These are phyloP conservation scores for Euborellia annulipes DNA, from an alignment of 1,140 invertebrate species.

Conservation along the genomic window DNA sequence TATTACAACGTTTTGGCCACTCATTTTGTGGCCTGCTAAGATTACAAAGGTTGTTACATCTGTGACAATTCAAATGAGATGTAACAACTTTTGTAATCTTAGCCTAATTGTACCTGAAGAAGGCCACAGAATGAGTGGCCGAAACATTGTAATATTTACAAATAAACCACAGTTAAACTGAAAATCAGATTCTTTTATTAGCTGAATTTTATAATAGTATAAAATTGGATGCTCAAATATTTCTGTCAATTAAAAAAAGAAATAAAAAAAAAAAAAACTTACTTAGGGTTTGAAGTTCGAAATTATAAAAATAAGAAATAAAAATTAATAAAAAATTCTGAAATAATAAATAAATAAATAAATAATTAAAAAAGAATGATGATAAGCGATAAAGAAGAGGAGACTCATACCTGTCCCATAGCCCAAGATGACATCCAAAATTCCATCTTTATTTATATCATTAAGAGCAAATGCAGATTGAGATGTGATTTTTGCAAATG, in stretches of 20 bases:
- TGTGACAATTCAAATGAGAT: too few relatives aligned
- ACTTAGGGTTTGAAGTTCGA: conserved; percentile 10
- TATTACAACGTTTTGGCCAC: too few relatives aligned
- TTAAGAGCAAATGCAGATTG: conserved; percentile 54
- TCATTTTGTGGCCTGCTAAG: too few relatives aligned
- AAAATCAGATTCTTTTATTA: too few relatives aligned
- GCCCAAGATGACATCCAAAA: conserved; percentile 61
- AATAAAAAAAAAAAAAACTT: conserved; percentile 11
- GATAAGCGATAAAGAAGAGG: not conserved
- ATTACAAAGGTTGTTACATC: too few relatives aligned
- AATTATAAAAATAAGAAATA: not conserved
- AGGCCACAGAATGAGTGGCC: too few relatives aligned
- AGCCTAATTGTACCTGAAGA: too few relatives aligned
- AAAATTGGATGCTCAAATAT: conserved; percentile 4
- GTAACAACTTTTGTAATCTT: too few relatives aligned
- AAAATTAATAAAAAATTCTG: not conserved
- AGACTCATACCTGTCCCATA: conserved; percentile 54
- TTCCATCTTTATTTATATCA: conserved; percentile 57
- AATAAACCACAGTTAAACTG: too few relatives aligned
- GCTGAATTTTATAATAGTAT: too few relatives aligned
- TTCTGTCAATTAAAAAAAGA: conserved; percentile 2
- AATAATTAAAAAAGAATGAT: conserved; percentile 2
- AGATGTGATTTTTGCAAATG: conserved; percentile 55
- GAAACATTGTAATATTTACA: too few relatives aligned
- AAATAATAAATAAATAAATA: conserved; percentile 6